A percentile compares a stretch with the other conserved stretches of the same genome.
These are phyloP conservation scores for Crotophaga sulcirostris DNA, from an alignment of 2,113 vertebrate genomes.

Conservation along the genomic window DNA sequence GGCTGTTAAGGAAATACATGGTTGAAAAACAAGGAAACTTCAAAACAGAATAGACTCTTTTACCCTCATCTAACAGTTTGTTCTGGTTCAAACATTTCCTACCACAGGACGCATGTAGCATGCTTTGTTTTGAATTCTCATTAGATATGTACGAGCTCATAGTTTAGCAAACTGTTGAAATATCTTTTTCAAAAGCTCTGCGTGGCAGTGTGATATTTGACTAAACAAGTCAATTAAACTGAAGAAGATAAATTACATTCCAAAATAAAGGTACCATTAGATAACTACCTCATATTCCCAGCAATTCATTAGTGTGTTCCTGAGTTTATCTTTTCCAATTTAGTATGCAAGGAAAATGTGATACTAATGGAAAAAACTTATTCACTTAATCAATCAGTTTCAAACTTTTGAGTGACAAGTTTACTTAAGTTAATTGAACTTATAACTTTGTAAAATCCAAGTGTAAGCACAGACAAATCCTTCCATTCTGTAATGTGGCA, in stretches of 20 bases:
- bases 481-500: background rate
- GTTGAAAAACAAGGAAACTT: background rate
- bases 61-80: background rate
- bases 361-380: conserved; percentile 50
- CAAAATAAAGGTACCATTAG: conserved; percentile 34
- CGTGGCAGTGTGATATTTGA: conserved; percentile 26
- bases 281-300: conserved; percentile 25
- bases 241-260: conserved; percentile 49
- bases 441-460: background rate
- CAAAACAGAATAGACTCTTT: background rate
- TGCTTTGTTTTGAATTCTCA: background rate
- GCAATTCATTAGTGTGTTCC: conserved; percentile 38
- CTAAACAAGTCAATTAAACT: conserved; percentile 54
- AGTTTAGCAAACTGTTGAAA: conserved; percentile 15
- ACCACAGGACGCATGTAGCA: background rate
- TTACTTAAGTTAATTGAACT: conserved; percentile 34
- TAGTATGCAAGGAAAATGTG: conserved; percentile 28
- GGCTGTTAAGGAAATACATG: background rate
- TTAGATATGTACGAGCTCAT: conserved; percentile 17
- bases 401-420: conserved; percentile 41
- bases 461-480: background rate
- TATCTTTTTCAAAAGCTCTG: background rate
- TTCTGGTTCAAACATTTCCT: background rate
- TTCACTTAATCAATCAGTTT: conserved; percentile 52
- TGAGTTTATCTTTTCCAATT: conserved; percentile 34